Evolutionary conservation across 2,797 vertebrate genomes (phyloP), one percentile per base, ranked within the genome.

Genomic region (Sitta carolinensis): DNA sequence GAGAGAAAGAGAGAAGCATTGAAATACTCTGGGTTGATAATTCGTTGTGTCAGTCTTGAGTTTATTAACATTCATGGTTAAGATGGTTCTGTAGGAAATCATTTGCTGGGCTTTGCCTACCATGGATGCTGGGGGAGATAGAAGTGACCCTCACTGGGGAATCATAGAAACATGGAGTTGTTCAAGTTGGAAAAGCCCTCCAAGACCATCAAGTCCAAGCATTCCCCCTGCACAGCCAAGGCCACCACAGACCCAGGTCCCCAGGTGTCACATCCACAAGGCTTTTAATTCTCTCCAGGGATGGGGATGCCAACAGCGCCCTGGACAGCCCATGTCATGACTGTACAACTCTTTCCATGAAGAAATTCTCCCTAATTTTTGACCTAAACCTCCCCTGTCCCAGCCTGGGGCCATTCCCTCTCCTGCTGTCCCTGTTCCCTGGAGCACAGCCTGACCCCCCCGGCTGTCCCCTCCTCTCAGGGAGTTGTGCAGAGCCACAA

Each of bases 361-460:
- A 20, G 9, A 14, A 51, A 25, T 43, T 63, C 29, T 64, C 10
- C 22, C 43, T 20, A 3, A 12, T 21, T 11, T 58, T 16, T 19
- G 25, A 7, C 7, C 36, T 38, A 2, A 50, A 4, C 5, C 32
- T 20, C 13, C 9, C 1, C 23, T 32, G 7, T 5, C 43, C 0
- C 42, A 17, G 0, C 19, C 0, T 11, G 13, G 43, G 51, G 19
- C 27, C 0, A 0, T 29, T 87, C 2, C 32, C 15, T 64, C 67
- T 38, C 5, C 4, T 64, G 22, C 51, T 79, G 43, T 57, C 51
- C 27, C 43, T 64, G 19, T 57, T 58, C 20, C 51, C 32, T 40
- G 47, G 5, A 36, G 45, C 70, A 75, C 8, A 75, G 45, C 70
- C 32, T 0, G 15, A 52, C 10, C 4, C 43, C 43, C 30, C 26